phyloP scores from a whole-genome alignment of 1,140 invertebrate genomes.

The Heliothis subflexa region DNA sequence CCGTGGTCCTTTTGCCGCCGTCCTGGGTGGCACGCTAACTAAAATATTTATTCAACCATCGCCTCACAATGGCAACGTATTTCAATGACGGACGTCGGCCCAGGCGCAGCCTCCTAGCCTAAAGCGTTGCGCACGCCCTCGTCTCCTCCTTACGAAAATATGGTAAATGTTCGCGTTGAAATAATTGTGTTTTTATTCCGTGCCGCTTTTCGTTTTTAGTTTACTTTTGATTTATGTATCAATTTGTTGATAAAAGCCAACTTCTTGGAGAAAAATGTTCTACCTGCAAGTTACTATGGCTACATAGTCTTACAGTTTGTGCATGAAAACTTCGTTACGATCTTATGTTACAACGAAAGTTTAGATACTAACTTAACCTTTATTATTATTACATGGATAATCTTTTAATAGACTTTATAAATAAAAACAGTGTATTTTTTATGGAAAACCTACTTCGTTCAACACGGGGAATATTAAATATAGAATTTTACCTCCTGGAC shows the following conservation, averaged over 20 bases:
- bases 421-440: too few species aligned
- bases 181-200: slow-evolving; percentile 26
- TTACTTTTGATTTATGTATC: slow-evolving; percentile 8
- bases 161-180: slow-evolving; percentile 38
- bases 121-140: slow-evolving; percentile 45
- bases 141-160: slow-evolving; percentile 37
- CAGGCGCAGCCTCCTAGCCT: slow-evolving; percentile 45
- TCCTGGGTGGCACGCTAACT: slow-evolving; percentile 56
- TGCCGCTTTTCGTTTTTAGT: neutral
- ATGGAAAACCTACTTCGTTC: neutral
- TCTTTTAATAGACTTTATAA: too few species aligned
- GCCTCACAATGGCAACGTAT: slow-evolving; percentile 57
- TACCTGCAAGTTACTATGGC: too few species aligned
- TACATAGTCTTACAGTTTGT: too few species aligned
- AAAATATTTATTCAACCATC: slow-evolving; percentile 59
- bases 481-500: slow-evolving; percentile 7
- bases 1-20: slow-evolving; percentile 51
- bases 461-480: neutral
- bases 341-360: too few species aligned
- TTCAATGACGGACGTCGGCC: slow-evolving; percentile 52
- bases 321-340: too few species aligned
- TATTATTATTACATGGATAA: too few species aligned
- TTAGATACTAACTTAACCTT: too few species aligned
- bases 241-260: neutral
- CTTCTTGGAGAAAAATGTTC: too few species aligned